Base-by-base conservation (phyloP, 1,140 invertebrate species). In the Meloidogyne hapla region DNA sequence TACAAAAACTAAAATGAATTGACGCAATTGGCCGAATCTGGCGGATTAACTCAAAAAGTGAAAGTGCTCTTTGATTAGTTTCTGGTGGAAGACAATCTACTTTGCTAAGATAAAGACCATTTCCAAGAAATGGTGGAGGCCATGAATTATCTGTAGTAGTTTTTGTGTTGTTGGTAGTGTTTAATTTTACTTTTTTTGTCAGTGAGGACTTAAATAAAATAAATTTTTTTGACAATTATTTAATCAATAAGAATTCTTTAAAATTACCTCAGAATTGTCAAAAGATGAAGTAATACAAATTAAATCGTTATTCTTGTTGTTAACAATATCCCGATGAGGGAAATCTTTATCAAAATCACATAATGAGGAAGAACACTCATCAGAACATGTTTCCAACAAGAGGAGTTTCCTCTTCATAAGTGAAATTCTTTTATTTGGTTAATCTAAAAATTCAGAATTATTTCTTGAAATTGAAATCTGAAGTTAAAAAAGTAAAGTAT, bases 1-100 rank as follows among this genome's bases (percentile, higher is more conserved):
- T 76, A 56, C 75, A 77, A 38, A 62, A 77, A 42, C 73, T 77
- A 68, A 77, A 77, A 42, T 77, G 76, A 26, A 77, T 77, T 23
- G 76, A 77, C n/a, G 76, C 76, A 25, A 78, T 69, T 21, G 76
- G 76, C 2, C 67, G 18, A 21, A 77, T 66, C 28, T 40, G 40
- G 6, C 69, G 21, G 21, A 77, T 77, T 13, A 77, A 28, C 38
- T 77, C 75, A 61, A 75, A 76, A 9, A 77, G 40, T 13, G 76
- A 77, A 61, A 75, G 23, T 8, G 76, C 74, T 42, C 65, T 48
- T 9, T 45, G 69, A 28, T 75, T 75, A 8, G 64, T 21, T 23
- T 45, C 33, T 18, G 64, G n/a, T 5, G 64, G 38, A 48, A 75
- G 42, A 45, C 74, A 67, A 3, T 18, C 28, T 15, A 75, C 70